Evolutionary conservation across 2,113 vertebrate genomes (phyloP), one percentile per base, ranked within the genome.

Genomic region (Prunella fulvescens): DNA sequence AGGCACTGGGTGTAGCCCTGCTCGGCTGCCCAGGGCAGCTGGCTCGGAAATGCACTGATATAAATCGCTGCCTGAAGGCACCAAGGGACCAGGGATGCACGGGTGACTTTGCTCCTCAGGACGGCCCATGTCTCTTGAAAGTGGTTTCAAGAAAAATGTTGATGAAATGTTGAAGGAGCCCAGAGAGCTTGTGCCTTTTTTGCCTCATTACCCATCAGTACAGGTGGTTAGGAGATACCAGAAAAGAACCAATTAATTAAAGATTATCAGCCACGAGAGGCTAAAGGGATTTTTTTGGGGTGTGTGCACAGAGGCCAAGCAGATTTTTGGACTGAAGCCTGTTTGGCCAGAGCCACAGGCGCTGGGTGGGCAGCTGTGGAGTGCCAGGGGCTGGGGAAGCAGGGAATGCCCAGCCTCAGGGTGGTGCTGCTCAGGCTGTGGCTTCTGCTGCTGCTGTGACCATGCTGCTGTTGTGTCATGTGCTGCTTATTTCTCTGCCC

Each of bases 391-490:
- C 81, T 57, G 31, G 39, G 26, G 26, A 39, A 86, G 53, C 24
- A 26, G 33, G n/a, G 51, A 50, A 58, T 6, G 2, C 57, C 66
- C 6, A 2, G n/a, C n/a, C 24, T 66, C 1, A 0, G 1, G 3
- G 17, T 58, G 26, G 23, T 64, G 74, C 64, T 85, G 50, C 19
- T 51, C 64, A 56, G 74, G 33, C 54, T 60, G 54, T 7, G 15
- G 22, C 33, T 62, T 65, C 73, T 56, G 26, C 54, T 81, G 48
- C 5, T 28, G 33, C 17, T 4, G 1, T 64, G 44, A n/a, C 22
- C 33, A 1, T 9, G 39, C 39, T 66, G 78, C 58, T 6, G 4
- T 24, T 0, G 0, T 28, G 35, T n/a, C 12, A 58, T 14, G 16
- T 11, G 1, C 42, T 83, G 39, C 31, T 77, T 3, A 0, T 1